Evolutionary conservation across 2,113 vertebrate species (phyloP).

Genomic region (Zosterops hypoxanthus): DNA sequence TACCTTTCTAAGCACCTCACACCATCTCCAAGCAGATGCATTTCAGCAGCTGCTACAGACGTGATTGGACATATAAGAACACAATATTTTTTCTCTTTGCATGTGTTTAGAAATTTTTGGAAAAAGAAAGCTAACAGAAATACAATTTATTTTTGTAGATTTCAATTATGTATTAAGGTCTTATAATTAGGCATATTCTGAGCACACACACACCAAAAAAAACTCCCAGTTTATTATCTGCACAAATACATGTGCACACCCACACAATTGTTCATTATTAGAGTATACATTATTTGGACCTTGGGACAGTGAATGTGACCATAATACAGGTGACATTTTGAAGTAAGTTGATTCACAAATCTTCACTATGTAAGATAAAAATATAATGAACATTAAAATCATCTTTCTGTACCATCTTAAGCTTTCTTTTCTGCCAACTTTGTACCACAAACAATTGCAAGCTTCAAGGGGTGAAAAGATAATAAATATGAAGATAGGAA

Average conservation of each 20-base stretch:
- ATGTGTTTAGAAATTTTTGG: neutral
- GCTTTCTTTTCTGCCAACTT: neutral
- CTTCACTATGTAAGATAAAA: neutral
- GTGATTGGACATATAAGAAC: neutral
- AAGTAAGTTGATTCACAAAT: neutral
- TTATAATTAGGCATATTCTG: neutral
- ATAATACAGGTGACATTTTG: neutral
- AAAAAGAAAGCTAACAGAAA: neutral
- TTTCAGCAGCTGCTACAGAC: neutral
- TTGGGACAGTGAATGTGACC: neutral
- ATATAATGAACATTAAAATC: neutral
- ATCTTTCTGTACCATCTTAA: neutral
- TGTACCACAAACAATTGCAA: neutral
- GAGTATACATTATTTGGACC: neutral
- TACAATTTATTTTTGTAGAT: neutral
- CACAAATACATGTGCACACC: neutral
- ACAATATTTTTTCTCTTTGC: neutral
- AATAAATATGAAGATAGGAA: neutral
- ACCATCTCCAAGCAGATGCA: neutral
- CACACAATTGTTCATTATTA: neutral
- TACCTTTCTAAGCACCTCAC: neutral
- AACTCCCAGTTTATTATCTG: fast-evolving
- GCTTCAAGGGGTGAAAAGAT: neutral
- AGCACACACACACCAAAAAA: neutral
- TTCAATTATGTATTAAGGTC: neutral